Conservation (phyloP, 2,797 vertebrate genomes). For the Rhyacichthys aspro region DNA sequence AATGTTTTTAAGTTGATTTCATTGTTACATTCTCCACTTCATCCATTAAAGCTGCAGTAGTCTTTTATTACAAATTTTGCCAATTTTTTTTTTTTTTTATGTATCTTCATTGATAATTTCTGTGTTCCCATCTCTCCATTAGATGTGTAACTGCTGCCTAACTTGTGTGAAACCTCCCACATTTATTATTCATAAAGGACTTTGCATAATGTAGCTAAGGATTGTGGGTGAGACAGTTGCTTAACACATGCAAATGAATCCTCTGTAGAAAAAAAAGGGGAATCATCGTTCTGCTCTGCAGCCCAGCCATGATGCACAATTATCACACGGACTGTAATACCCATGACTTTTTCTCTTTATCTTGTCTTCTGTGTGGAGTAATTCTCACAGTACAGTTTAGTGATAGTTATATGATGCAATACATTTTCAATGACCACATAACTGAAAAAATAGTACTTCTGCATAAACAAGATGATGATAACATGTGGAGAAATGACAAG, state of each 20-base stretch:
- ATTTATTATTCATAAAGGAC: constrained; percentile 43
- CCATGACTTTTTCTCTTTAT: not conserved
- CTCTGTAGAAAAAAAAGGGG: constrained; percentile 40
- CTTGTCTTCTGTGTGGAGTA: constrained; percentile 23
- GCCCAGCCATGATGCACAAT: constrained; percentile 46
- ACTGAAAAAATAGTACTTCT: no score
- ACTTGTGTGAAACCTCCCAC: constrained; percentile 8
- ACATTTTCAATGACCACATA: not conserved
- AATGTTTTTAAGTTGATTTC: no score
- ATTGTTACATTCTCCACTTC: no score
- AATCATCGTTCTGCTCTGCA: constrained; percentile 40
- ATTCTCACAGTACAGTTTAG: constrained; percentile 9
- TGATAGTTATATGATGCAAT: constrained; percentile 6
- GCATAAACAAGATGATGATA: no score
- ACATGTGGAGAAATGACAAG: no score
- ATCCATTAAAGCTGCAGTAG: no score
- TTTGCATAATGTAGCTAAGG: constrained; percentile 34
- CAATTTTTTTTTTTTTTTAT: no score
- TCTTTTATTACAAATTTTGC: no score
- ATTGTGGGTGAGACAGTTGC: constrained; percentile 23
- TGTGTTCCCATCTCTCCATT: not conserved
- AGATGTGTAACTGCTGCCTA: constrained; percentile 11
- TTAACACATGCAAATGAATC: constrained; percentile 57
- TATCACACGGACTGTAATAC: constrained; percentile 42
- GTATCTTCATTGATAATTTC: constrained; percentile 5